Conservation (phyloP, 2,113 vertebrate species). For the Alces alces region DNA sequence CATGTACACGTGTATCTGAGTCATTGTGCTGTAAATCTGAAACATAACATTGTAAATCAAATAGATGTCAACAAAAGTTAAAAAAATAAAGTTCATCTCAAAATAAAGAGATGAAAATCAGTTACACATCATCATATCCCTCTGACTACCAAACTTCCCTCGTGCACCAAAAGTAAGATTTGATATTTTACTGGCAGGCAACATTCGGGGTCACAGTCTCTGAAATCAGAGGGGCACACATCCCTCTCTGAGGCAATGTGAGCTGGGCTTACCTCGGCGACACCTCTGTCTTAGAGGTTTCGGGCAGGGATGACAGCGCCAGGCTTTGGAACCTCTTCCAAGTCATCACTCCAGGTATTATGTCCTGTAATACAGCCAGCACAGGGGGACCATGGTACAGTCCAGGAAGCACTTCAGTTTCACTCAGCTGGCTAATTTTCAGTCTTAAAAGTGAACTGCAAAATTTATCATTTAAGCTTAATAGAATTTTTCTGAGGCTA, state of each 20-base stretch:
- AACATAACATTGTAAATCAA: neutral
- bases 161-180: neutral
- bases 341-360: slow-evolving; percentile 84
- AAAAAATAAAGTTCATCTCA: neutral
- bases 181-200: neutral
- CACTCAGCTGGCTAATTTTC: neutral
- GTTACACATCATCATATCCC: neutral
- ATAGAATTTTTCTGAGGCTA: slow-evolving; percentile 19
- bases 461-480: neutral
- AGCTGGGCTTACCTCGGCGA: slow-evolving; percentile 80
- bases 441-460: neutral
- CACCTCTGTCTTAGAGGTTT: slow-evolving; percentile 19
- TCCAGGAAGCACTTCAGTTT: neutral
- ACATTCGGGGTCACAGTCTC: neutral
- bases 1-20: fast-evolving
- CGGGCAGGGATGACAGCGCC: slow-evolving; percentile 72
- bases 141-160: neutral
- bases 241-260: neutral
- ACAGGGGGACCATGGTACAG: fast-evolving
- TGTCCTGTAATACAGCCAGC: slow-evolving; percentile 81
- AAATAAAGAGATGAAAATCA: neutral
- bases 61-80: neutral
- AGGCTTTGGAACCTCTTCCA: slow-evolving; percentile 86
- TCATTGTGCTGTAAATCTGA: neutral
- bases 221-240: neutral